A percentile compares a stretch with the other conserved stretches of the same genome.
Conservation (phyloP, 2,113 vertebrate genomes). For the Pipra filicauda region DNA sequence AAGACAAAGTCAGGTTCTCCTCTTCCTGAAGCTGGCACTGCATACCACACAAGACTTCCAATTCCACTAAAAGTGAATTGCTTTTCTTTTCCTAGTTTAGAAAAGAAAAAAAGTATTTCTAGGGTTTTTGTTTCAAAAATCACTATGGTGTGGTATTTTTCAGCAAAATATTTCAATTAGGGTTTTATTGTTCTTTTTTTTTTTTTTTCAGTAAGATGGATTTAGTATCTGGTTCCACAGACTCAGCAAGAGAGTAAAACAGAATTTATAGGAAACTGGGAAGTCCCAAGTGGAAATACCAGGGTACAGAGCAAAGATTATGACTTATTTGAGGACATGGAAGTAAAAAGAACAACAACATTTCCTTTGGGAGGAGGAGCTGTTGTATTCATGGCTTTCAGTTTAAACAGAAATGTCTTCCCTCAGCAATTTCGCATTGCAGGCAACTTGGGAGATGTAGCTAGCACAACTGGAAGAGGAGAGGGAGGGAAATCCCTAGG, state of each 20-base stretch:
- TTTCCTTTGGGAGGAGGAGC: slow-evolving; percentile 12
- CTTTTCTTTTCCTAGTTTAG: neutral
- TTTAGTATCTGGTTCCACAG: neutral
- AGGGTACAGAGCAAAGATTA: neutral
- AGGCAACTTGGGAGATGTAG: neutral
- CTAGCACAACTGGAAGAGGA: neutral
- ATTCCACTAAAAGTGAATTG: neutral
- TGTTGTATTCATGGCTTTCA: neutral
- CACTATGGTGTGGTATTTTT: neutral
- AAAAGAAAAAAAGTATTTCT: neutral
- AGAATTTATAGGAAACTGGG: neutral
- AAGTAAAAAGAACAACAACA: neutral
- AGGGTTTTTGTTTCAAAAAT: slow-evolving; percentile 19
- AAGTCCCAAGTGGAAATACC: neutral
- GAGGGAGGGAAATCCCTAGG: neutral
- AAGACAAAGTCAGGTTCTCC: neutral
- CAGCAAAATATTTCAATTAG: slow-evolving; percentile 31
- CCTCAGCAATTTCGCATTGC: neutral
- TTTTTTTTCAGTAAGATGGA: neutral
- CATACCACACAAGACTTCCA: neutral
- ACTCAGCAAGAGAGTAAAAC: neutral
- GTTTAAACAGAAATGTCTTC: neutral
- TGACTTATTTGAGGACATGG: neutral
- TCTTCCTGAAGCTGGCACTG: neutral
- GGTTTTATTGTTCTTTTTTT: neutral